Evolutionary conservation across 2,797 vertebrate genomes (phyloP).

Genomic region (Rhinophrynus dorsalis): DNA sequence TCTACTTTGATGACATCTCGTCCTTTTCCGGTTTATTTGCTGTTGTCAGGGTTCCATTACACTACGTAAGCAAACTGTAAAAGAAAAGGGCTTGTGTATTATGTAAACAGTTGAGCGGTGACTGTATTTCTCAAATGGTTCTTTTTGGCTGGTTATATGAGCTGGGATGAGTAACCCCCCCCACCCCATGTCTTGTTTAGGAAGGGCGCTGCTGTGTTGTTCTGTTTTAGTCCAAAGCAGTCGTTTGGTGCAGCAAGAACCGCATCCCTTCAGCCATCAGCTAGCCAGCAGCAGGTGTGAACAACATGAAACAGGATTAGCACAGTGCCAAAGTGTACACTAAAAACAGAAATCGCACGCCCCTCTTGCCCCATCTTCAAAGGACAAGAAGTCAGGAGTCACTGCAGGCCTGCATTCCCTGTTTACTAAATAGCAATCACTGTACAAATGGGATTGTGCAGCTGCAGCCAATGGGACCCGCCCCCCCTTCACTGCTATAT

Average conservation of each 20-base stretch:
- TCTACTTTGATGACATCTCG: too few species aligned
- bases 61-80: too few species aligned
- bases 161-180: not conserved
- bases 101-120: not conserved
- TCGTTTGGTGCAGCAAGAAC: conserved; percentile 57
- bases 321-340: conserved; percentile 67
- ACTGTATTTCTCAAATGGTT: not conserved
- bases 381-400: conserved; percentile 57
- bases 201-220: not conserved
- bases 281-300: conserved; percentile 75
- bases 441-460: conserved; percentile 26
- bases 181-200: too few species aligned
- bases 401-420: conserved; percentile 43
- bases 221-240: conserved; percentile 28
- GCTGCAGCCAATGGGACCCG: not conserved
- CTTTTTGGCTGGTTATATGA: not conserved
- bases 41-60: too few species aligned
- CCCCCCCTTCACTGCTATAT: conserved; percentile 8
- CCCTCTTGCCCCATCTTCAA: conserved; percentile 57
- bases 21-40: too few species aligned
- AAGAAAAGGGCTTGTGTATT: too few species aligned
- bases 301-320: conserved; percentile 80
- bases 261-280: conserved; percentile 63
- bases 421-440: conserved; percentile 69
- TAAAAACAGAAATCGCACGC: conserved; percentile 75